These are phyloP conservation scores for Tetragnatha versicolor DNA, from an alignment of 1,140 invertebrate genomes.

Conservation along the genomic window DNA sequence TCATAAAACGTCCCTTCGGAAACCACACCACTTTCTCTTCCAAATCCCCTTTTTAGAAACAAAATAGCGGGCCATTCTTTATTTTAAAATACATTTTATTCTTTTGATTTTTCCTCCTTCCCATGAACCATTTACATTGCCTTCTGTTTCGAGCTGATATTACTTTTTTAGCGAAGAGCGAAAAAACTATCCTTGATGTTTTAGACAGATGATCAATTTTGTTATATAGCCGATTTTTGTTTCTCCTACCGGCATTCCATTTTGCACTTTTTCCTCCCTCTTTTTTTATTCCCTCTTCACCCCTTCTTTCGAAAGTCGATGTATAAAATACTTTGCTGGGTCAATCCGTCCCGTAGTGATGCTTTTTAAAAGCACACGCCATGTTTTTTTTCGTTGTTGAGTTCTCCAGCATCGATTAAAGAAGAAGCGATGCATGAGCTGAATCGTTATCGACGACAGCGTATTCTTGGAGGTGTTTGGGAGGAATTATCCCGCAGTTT, in stretches of 20 bases:
- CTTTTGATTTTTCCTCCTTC: slow-evolving; percentile 13
- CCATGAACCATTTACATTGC: slow-evolving; percentile 33
- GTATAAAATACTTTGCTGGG: slow-evolving; percentile 12
- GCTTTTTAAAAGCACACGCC: background rate
- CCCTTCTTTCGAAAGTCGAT: slow-evolving; percentile 8
- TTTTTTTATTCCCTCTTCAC: background rate
- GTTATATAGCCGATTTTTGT: slow-evolving; percentile 24
- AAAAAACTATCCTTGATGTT: slow-evolving; percentile 32
- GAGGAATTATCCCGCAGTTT: slow-evolving; percentile 2
- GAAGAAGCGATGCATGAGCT: slow-evolving; percentile 37
- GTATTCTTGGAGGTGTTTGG: slow-evolving; percentile 6
- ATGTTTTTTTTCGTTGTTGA: background rate
- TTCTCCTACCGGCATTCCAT: slow-evolving; percentile 26
- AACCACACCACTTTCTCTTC: background rate
- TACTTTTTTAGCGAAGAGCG: slow-evolving; percentile 11
- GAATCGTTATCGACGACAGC: slow-evolving; percentile 25
- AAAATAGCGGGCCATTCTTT: slow-evolving; percentile 30
- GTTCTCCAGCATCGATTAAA: slow-evolving; percentile 22
- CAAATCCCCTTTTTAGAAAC: background rate
- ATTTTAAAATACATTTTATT: slow-evolving; percentile 39
- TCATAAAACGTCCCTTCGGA: no score
- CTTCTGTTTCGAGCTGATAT: slow-evolving; percentile 44
- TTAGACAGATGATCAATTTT: slow-evolving; percentile 46
- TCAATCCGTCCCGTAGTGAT: background rate
- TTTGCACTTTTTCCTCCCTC: background rate